Conservation (phyloP, 2,113 vertebrate genomes). For the Tenrec ecaudatus region DNA sequence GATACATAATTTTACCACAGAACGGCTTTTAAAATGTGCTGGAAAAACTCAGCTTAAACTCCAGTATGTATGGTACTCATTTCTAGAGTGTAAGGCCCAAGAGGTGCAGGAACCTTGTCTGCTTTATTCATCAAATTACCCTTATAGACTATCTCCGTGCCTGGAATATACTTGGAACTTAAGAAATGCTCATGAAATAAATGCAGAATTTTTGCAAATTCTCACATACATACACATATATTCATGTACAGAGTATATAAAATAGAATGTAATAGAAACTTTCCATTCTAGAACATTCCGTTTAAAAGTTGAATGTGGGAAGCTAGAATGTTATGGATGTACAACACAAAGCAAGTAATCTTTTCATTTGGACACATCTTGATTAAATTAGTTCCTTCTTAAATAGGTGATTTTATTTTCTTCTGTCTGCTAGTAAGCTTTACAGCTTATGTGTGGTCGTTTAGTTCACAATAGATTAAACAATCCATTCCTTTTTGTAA, state of each 20-base stretch:
- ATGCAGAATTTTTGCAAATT: neutral
- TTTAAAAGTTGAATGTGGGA: slow-evolving; percentile 49
- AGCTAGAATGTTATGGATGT: neutral
- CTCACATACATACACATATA: neutral
- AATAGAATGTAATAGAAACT: slow-evolving; percentile 9
- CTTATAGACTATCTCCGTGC: slow-evolving; percentile 1
- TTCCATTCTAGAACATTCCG: slow-evolving; percentile 31
- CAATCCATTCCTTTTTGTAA: neutral
- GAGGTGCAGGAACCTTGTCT: neutral
- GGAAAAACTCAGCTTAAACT: too few relatives aligned
- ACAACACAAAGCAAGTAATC: slow-evolving; percentile 33
- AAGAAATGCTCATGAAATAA: slow-evolving; percentile 46
- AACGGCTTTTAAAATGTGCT: too few relatives aligned
- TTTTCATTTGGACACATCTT: slow-evolving; percentile 48
- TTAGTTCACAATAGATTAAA: slow-evolving; percentile 15
- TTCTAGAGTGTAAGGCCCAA: neutral
- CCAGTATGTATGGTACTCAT: neutral
- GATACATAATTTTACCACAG: too few relatives aligned
- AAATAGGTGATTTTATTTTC: neutral
- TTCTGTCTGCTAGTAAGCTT: slow-evolving; percentile 40
- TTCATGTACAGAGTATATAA: neutral
- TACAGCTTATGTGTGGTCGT: neutral
- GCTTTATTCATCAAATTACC: slow-evolving; percentile 24
- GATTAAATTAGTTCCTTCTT: slow-evolving; percentile 44
- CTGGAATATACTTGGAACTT: slow-evolving; percentile 1